These are phyloP conservation scores for Cinclus cinclus DNA, from an alignment of 2,113 vertebrate genomes.

Conservation along the genomic window DNA sequence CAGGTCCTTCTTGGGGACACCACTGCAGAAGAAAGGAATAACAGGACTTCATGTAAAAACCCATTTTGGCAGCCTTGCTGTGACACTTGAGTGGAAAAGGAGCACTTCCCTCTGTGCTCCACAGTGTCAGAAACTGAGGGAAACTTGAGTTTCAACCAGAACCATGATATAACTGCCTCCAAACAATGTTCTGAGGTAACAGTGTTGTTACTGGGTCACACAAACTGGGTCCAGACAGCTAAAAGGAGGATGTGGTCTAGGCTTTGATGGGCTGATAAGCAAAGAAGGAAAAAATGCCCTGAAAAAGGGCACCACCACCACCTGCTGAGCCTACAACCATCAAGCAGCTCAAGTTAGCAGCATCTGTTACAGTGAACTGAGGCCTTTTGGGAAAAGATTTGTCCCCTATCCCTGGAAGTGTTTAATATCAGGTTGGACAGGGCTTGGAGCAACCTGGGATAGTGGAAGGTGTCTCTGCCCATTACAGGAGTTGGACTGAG, in stretches of 20 bases:
- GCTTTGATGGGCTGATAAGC: neutral
- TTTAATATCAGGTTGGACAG: neutral
- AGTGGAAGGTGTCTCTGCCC: neutral
- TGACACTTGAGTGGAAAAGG: neutral
- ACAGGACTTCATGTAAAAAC: neutral
- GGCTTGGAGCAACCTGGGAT: neutral
- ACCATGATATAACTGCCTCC: neutral
- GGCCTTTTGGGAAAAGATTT: neutral
- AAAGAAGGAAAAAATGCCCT: neutral
- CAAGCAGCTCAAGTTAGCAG: neutral
- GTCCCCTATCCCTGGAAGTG: neutral
- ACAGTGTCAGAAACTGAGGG: neutral
- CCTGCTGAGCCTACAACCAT: neutral
- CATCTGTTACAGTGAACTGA: neutral
- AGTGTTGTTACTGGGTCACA: neutral
- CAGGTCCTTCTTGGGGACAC: conserved; percentile 4
- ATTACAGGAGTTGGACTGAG: neutral
- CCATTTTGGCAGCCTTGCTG: neutral
- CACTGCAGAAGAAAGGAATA: conserved; percentile 37
- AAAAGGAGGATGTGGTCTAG: neutral
- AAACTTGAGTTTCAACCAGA: neutral
- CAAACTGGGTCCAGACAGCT: neutral
- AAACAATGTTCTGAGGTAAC: neutral
- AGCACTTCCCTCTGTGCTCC: neutral
- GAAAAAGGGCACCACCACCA: neutral